Conservation (phyloP, 2,113 vertebrate genomes). For the Tragulus kanchil region DNA sequence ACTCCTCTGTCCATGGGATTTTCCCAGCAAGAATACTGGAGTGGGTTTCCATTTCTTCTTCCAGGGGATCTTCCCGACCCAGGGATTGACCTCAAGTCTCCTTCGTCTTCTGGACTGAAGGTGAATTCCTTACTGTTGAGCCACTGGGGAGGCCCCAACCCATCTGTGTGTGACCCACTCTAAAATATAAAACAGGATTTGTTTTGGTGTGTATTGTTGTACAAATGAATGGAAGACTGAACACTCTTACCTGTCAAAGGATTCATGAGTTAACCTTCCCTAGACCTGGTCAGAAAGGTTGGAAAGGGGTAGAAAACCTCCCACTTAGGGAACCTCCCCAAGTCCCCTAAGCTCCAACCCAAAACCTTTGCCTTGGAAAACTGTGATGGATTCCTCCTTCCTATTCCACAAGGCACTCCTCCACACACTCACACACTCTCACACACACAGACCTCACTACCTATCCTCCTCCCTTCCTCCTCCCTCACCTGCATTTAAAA, state of each 20-base stretch:
- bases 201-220: not conserved
- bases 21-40: not conserved
- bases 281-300: constrained; percentile 10
- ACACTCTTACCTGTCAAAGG: constrained; percentile 2
- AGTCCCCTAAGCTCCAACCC: not conserved
- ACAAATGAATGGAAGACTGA: not conserved
- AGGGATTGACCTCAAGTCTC: not conserved
- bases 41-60: not conserved
- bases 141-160: not conserved
- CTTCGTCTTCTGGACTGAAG: not conserved
- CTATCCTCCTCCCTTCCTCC: too few species aligned
- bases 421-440: constrained; percentile 55
- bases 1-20: not conserved
- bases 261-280: constrained; percentile 4
- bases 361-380: not conserved
- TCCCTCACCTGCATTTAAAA: constrained; percentile 87
- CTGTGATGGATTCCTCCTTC: not conserved
- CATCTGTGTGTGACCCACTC: not conserved
- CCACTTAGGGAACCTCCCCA: not conserved
- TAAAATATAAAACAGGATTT: not conserved
- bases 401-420: constrained; percentile 26
- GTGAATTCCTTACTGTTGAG: not conserved
- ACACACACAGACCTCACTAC: not conserved
- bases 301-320: constrained; percentile 31
- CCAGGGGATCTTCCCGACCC: not conserved